A percentile compares a stretch with the other conserved stretches of the same genome.
Conservation (phyloP, 2,888 invertebrate genomes). For the Apamea anceps region DNA sequence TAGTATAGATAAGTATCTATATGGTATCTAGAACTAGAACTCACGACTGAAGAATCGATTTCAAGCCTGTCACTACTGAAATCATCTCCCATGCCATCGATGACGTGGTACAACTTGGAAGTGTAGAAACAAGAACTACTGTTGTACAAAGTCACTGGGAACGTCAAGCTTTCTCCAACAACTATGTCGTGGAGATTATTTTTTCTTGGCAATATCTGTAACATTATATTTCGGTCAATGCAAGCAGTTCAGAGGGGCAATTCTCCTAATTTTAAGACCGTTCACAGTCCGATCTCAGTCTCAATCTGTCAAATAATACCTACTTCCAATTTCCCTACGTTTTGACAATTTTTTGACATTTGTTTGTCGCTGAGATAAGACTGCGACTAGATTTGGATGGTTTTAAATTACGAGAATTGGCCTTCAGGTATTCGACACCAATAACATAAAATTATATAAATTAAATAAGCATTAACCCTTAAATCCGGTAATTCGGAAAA, state of each 20-base stretch:
- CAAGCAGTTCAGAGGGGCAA: neutral
- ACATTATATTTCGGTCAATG: constrained; percentile 7
- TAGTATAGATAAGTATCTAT: neutral
- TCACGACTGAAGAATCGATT: constrained; percentile 81
- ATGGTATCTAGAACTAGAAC: constrained; percentile 40
- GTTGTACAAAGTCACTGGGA: constrained; percentile 81
- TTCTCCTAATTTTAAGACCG: too few relatives aligned
- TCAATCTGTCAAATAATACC: too few relatives aligned
- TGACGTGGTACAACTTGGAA: constrained; percentile 79
- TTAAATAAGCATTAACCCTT: constrained; percentile 59
- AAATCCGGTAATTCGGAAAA: constrained; percentile 86
- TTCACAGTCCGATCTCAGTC: too few relatives aligned
- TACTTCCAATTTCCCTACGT: too few relatives aligned
- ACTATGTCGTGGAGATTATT: constrained; percentile 83
- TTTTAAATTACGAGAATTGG: too few relatives aligned
- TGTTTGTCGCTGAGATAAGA: too few relatives aligned
- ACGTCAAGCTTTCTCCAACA: constrained; percentile 76
- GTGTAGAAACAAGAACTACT: constrained; percentile 83
- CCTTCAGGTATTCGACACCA: neutral
- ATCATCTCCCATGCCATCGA: constrained; percentile 84
- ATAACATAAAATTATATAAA: neutral
- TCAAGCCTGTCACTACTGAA: constrained; percentile 79
- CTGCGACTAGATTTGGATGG: too few relatives aligned
- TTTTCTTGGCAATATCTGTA: constrained; percentile 82
- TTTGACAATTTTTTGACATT: too few relatives aligned